Evolutionary conservation across 2,797 vertebrate species (phyloP).

Genomic region (Hoplostethus atlanticus): DNA sequence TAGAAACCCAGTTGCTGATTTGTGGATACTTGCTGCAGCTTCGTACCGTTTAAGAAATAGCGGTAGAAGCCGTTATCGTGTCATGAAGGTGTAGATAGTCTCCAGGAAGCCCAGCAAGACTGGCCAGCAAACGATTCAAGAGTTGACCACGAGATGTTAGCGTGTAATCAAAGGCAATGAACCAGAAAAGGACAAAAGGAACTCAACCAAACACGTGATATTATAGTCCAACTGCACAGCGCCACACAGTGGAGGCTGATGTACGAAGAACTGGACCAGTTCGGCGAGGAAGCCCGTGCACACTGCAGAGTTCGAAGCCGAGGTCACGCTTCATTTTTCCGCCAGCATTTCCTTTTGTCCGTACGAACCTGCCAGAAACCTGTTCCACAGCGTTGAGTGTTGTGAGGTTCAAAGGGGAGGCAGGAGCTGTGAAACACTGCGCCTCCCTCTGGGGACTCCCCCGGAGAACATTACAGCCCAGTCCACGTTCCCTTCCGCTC

Average conservation of each 20-base stretch:
- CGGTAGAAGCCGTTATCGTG: no score
- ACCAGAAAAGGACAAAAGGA: no score
- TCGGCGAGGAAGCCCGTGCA: no score
- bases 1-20: conserved; percentile 26
- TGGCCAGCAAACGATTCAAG: no score
- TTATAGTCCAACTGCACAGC: not conserved
- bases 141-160: no score
- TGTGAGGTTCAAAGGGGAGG: not conserved
- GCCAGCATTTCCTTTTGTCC: no score
- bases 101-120: no score
- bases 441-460: conserved; percentile 28
- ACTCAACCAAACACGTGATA: not conserved
- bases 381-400: no score
- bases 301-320: no score
- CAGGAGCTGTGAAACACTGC: not conserved
- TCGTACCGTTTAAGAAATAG: not conserved
- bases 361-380: no score
- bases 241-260: not conserved
- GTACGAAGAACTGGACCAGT: not conserved
- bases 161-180: not conserved
- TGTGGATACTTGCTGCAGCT: conserved; percentile 18
- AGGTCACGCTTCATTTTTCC: no score
- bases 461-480: not conserved
- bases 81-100: no score
- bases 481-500: conserved; percentile 22